Percentiles rank a stretch among this genome's conserved stretches.
Evolutionary conservation across 2,888 invertebrate genomes (phyloP).

Genomic region (Geophilus truncorum): DNA sequence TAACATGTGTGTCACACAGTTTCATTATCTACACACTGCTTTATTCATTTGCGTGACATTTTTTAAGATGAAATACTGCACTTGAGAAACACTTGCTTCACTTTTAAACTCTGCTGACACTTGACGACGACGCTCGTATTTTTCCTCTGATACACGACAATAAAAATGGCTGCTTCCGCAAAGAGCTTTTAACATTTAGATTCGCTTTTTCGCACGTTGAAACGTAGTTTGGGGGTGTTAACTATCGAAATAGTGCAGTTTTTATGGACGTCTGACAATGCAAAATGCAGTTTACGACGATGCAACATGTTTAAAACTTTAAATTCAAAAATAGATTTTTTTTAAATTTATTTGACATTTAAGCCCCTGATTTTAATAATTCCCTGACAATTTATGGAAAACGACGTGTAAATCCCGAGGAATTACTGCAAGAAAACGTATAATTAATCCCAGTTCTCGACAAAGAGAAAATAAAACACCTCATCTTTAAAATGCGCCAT

Average conservation of each 20-base stretch:
- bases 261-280: slow-evolving; percentile 1
- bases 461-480: neutral
- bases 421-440: neutral
- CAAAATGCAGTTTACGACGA: slow-evolving; percentile 1
- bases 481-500: slow-evolving; percentile 10
- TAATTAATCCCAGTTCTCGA: too few species aligned
- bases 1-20: slow-evolving; percentile 21
- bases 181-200: too few species aligned
- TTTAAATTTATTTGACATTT: neutral
- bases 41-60: slow-evolving; percentile 18
- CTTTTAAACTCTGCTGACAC: slow-evolving; percentile 3
- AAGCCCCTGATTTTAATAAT: neutral
- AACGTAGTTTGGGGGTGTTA: neutral
- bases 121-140: neutral
- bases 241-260: neutral
- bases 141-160: neutral
- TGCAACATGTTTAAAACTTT: slow-evolving; percentile 13
- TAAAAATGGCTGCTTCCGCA: too few species aligned
- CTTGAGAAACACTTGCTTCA: neutral
- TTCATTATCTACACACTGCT: slow-evolving; percentile 25
- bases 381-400: neutral
- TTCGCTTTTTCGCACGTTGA: neutral
- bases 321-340: slow-evolving; percentile 16
- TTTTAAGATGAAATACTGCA: slow-evolving; percentile 25
- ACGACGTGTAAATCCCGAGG: neutral